Evolutionary conservation across 2,797 vertebrate species (phyloP).

Genomic region (Chrosomus eos): DNA sequence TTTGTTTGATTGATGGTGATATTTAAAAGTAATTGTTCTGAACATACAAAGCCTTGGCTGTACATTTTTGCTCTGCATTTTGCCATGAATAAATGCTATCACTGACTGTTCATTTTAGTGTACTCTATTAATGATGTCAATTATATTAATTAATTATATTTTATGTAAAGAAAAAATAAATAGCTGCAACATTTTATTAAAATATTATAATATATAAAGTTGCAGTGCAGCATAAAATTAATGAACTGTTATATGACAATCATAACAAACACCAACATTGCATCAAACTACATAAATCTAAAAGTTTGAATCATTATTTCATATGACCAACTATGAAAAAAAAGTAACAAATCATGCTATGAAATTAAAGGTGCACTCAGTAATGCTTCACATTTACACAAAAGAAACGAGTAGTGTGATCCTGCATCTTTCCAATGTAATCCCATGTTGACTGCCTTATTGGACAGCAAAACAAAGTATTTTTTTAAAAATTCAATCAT

Average conservation of each 20-base stretch:
- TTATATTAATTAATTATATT: not conserved
- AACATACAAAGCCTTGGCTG: slow-evolving; percentile 29
- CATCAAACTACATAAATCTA: slow-evolving; percentile 4
- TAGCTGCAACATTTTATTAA: not conserved
- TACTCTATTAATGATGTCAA: not conserved
- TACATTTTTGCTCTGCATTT: slow-evolving; percentile 20
- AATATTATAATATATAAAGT: not conserved
- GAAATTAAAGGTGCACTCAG: not conserved
- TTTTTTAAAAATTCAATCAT: not conserved
- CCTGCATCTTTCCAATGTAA: not conserved
- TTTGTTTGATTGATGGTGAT: slow-evolving; percentile 1
- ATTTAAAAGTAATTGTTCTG: slow-evolving; percentile 13
- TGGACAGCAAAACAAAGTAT: not conserved
- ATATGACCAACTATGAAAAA: not conserved
- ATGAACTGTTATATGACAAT: not conserved
- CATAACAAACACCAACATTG: not conserved
- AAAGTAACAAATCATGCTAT: not conserved
- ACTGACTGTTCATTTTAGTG: slow-evolving; percentile 32
- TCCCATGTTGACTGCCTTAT: not conserved
- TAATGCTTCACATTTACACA: not conserved
- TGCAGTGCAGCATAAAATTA: not conserved
- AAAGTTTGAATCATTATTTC: not conserved
- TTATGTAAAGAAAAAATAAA: not conserved
- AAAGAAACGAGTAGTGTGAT: not conserved
- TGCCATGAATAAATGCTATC: slow-evolving; percentile 52